Evolutionary conservation across 2,113 vertebrate species (phyloP).

Genomic region (Malurus alboscapulatus): DNA sequence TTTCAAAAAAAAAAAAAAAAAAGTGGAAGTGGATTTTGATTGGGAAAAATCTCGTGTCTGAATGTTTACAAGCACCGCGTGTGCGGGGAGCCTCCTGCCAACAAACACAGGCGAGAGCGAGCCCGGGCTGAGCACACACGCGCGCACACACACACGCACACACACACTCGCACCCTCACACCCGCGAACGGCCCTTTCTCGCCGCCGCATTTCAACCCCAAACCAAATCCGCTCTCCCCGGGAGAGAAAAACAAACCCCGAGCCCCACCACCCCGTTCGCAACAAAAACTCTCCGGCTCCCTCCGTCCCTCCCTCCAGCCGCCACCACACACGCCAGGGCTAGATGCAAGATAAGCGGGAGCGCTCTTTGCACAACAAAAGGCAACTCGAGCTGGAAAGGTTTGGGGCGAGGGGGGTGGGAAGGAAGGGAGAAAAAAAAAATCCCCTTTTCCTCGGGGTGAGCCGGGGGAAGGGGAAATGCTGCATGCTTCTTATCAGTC

Average conservation of each 20-base stretch:
- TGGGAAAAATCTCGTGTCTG: constrained; percentile 92
- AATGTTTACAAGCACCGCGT: constrained; percentile 94
- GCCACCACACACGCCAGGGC: constrained; percentile 36
- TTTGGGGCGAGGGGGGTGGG: background rate
- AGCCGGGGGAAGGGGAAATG: background rate
- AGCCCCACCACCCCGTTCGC: background rate
- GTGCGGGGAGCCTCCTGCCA: constrained; percentile 82
- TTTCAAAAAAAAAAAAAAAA: constrained; percentile 51
- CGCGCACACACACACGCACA: background rate
- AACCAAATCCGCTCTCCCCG: background rate
- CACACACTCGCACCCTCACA: background rate
- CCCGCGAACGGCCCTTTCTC: constrained; percentile 37
- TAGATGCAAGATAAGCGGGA: constrained; percentile 35
- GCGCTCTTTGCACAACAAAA: constrained; percentile 64
- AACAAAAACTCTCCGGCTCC: constrained; percentile 35
- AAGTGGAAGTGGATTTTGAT: constrained; percentile 88
- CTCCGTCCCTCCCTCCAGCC: constrained; percentile 9
- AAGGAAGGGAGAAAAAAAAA: background rate
- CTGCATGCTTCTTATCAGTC: background rate
- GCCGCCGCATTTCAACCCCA: background rate
- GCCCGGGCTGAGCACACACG: constrained; percentile 64
- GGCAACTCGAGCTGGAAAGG: constrained; percentile 54
- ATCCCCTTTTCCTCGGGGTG: background rate
- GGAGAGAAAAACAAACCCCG: background rate
- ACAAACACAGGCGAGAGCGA: constrained; percentile 78